These are phyloP conservation scores for Periparus ater DNA, from an alignment of 2,797 vertebrate genomes.

Conservation along the genomic window DNA sequence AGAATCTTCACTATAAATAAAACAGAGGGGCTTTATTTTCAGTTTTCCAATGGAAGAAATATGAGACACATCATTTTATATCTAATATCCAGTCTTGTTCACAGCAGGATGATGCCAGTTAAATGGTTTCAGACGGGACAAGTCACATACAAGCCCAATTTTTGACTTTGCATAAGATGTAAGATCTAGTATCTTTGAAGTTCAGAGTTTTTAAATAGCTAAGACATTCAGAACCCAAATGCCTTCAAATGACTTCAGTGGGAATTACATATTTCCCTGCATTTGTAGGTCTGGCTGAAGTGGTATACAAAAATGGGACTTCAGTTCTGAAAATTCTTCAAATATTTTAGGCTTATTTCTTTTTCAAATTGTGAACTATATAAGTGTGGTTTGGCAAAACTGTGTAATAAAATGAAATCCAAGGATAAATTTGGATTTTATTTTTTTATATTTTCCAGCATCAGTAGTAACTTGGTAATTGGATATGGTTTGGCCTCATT, in stretches of 20 bases:
- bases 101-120: neutral
- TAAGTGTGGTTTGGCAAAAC: neutral
- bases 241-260: neutral
- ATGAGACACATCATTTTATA: neutral
- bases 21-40: neutral
- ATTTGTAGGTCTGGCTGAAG: neutral
- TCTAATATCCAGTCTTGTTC: neutral
- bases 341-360: neutral
- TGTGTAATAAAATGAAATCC: neutral
- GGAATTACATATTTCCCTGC: neutral
- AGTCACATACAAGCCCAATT: neutral
- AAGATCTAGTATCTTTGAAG: neutral
- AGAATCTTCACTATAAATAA: neutral
- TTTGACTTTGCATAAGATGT: neutral
- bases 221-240: neutral
- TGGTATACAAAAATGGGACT: neutral
- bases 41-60: neutral
- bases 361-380: neutral
- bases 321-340: neutral
- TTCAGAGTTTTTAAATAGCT: neutral
- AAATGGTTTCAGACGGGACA: neutral
- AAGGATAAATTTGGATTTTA: neutral
- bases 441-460: conserved; percentile 25
- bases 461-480: neutral
- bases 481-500: neutral